Base-by-base conservation (phyloP, 2,888 invertebrate species). In the Lasioglossum pauxillum region DNA sequence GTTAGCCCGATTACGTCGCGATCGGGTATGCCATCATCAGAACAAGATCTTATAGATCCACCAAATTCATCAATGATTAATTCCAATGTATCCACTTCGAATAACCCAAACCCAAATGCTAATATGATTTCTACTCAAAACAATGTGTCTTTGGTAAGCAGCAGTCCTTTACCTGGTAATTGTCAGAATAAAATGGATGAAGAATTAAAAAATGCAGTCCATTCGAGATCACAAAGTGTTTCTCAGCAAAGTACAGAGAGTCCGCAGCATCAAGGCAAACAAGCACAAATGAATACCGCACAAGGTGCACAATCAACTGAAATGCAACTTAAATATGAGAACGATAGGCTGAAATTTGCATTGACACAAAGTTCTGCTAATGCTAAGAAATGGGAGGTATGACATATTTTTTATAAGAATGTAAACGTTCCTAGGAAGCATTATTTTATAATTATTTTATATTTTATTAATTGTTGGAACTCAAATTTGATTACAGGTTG, bases 301-400 rank as follows among this genome's bases (percentile, higher is more conserved):
- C 93, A 92, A 84, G 90, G 92, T 53, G 95, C 95, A 49, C 95
- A 96, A 95, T 92, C 96, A 95, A 80, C 96, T 69, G 98, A 98
- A 94, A 98, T 98, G 95, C 99, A 99, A 95, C 96, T 99, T 88
- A 98, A 99, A 95, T 99, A 99, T 96, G 99, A 99, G 96, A 99
- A 99, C 95, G 99, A 99, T 95, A 96, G 99, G 90, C 97, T 99
- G 91, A 99, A 99, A 96, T 96, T 99, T 90, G 99, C 99, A 35
- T 96, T 99, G 89, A 98, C 98, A 79, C 99, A 99, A 95, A 99
- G 99, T 95, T 99, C 99, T 75, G 98, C 99, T 67, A 99, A 99
- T 96, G 99, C 99, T 16, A 99, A 99, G 96, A 99, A 99, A 95
- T 99, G 99, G 99, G 99, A 99, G 96, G 95, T 95, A 88, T 53